Base-by-base conservation (phyloP, 2,888 invertebrate genomes). In the Endotricha flammealis region DNA sequence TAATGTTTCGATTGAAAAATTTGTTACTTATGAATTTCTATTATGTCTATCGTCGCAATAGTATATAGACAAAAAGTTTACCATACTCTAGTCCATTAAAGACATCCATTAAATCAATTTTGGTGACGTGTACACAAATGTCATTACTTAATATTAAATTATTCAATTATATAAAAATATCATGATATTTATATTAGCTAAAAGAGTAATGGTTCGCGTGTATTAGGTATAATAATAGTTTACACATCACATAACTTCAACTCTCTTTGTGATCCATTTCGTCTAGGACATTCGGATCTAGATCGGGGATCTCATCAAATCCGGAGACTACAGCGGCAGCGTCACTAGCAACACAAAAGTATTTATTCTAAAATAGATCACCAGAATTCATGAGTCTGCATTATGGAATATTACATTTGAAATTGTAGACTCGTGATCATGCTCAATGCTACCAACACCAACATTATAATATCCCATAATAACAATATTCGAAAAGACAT, bases 11-110 rank as follows among this genome's bases (percentile, higher is more conserved):
- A 57, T 59, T 52, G 55, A 48, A 54, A 59, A 59, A 51, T 61
- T 56, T 54, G 48, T 57, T 51, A 50, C 38, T 44, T 34, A 45
- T 44, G 41, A 48, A 46, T 47, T 53, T 47, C 45, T 47, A 51
- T 55, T 54, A 52, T 60, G 57, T 67, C 63, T 62, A 57, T 53
- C 58, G 60, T 66, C 62, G 59, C 59, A 58, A 59, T 54, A 57
- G 43, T 48, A 50, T 57, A 64, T 63, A 70, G 56, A 66, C 58
- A 69, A 67, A 64, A 53, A 50, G 72, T 73, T 82, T 77, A 81
- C 82, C 81, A 73, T 61, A 64, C 62, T 83, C 82, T 83, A 83
- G 83, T 83, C 83, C 70, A 64, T 53, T 64, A 66, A 75, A 77
- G 71, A 76, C 71, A 71, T 69, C 53, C 61, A 57, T 48, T 57